Evolutionary conservation across 2,888 invertebrate species (phyloP).

Genomic region (Bedellia somnulentella): DNA sequence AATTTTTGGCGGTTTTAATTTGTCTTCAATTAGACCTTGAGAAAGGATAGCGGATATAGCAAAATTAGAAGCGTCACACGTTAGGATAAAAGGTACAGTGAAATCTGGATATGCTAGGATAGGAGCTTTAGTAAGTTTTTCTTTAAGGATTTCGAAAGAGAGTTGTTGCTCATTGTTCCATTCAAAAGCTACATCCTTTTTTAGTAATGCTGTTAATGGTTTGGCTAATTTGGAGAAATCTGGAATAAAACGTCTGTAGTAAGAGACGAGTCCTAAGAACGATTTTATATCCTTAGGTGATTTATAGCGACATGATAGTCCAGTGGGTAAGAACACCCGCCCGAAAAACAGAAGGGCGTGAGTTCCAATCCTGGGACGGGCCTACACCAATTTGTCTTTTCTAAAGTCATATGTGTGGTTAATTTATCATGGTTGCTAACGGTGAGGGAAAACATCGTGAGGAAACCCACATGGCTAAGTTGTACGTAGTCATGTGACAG

Average conservation of each 20-base stretch:
- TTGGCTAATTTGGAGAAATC: conserved; percentile 14
- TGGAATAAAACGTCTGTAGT: not conserved
- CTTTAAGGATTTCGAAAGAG: conserved; percentile 7
- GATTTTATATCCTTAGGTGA: not conserved
- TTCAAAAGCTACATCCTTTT: conserved; percentile 5
- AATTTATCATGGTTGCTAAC: too few species aligned
- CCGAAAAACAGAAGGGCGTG: too few species aligned
- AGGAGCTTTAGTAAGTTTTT: conserved; percentile 4
- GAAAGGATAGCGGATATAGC: too few species aligned
- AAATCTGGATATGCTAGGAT: conserved; percentile 9
- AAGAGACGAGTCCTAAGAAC: not conserved
- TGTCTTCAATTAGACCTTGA: conserved; percentile 1
- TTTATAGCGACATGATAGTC: too few species aligned
- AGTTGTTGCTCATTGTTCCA: conserved; percentile 7
- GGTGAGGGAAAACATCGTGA: too few species aligned
- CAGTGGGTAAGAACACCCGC: too few species aligned
- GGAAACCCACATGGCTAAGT: too few species aligned
- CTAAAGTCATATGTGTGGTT: too few species aligned
- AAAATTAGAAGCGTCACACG: conserved; percentile 16
- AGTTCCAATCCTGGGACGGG: too few species aligned
- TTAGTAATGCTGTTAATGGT: conserved; percentile 6
- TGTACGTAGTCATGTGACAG: too few species aligned
- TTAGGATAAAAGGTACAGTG: conserved; percentile 14
- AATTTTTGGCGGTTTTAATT: conserved; percentile 1
- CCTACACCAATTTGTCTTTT: too few species aligned